These are phyloP conservation scores for Cetonia aurata DNA, from an alignment of 2,888 invertebrate species.

Conservation along the genomic window DNA sequence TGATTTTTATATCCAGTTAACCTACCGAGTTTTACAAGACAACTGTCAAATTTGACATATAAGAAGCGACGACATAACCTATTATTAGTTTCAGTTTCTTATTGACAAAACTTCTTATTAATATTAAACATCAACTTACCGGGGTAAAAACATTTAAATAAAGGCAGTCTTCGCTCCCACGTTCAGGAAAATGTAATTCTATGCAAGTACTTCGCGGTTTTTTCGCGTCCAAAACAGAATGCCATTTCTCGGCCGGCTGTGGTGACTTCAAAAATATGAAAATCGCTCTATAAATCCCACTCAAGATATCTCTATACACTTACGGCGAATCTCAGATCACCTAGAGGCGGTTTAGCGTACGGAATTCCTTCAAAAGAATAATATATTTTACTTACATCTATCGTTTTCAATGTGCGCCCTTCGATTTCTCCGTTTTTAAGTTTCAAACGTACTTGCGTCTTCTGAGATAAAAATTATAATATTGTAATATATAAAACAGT, in stretches of 20 bases:
- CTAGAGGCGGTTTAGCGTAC: conserved; percentile 45
- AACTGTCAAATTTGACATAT: too few relatives aligned
- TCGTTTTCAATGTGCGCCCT: conserved; percentile 28
- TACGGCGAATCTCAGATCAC: conserved; percentile 45
- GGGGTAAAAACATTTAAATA: conserved; percentile 41
- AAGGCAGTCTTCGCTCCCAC: conserved; percentile 40
- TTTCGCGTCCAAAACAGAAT: conserved; percentile 24
- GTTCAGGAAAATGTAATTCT: conserved; percentile 23
- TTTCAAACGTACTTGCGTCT: neutral
- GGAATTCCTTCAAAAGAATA: conserved; percentile 44
- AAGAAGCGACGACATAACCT: too few relatives aligned
- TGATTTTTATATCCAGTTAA: too few relatives aligned
- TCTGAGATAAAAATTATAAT: conserved; percentile 4
- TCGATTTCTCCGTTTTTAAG: conserved; percentile 39
- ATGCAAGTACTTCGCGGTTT: conserved; percentile 37
- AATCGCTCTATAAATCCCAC: neutral
- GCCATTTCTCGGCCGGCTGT: conserved; percentile 33
- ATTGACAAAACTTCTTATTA: neutral
- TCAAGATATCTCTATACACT: neutral
- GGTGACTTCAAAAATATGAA: conserved; percentile 37
- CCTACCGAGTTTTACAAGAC: too few relatives aligned
- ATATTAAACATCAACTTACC: too few relatives aligned
- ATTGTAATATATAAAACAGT: too few relatives aligned
- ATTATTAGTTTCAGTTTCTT: neutral
- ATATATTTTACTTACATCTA: conserved; percentile 38